phyloP scores from a whole-genome alignment of 2,888 invertebrate species.

The Andrena dorsata region DNA sequence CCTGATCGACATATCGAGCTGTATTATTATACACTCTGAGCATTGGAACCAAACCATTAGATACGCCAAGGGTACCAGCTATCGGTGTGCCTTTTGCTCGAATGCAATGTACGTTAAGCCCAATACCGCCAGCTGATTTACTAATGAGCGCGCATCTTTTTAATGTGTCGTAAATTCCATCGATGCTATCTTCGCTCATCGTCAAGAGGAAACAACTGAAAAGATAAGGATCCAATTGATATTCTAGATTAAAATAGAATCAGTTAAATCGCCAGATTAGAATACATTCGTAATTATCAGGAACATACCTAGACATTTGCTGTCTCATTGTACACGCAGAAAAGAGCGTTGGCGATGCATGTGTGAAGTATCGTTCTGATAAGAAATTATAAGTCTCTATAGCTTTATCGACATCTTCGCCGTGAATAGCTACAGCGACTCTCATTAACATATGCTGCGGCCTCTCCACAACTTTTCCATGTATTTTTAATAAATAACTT shows the following conservation, averaged over 20 bases:
- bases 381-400: slow-evolving; percentile 98
- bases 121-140: slow-evolving; percentile 98
- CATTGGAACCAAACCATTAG: slow-evolving; percentile 98
- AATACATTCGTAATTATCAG: slow-evolving; percentile 9
- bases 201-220: slow-evolving; percentile 96
- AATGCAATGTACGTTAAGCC: slow-evolving; percentile 97
- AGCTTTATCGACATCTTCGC: slow-evolving; percentile 95
- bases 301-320: slow-evolving; percentile 92
- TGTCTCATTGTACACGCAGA: slow-evolving; percentile 96
- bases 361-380: slow-evolving; percentile 98
- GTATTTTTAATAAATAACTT: slow-evolving; percentile 96
- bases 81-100: slow-evolving; percentile 96
- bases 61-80: slow-evolving; percentile 96
- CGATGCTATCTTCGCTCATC: slow-evolving; percentile 97
- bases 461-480: slow-evolving; percentile 96
- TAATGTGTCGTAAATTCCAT: slow-evolving; percentile 96
- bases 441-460: slow-evolving; percentile 99
- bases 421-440: slow-evolving; percentile 98
- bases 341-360: slow-evolving; percentile 98
- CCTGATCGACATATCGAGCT: slow-evolving; percentile 98
- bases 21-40: slow-evolving; percentile 97
- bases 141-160: slow-evolving; percentile 98
- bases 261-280: background rate
- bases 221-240: slow-evolving; percentile 4
- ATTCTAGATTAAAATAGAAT: slow-evolving; percentile 7